Base-by-base conservation (phyloP, 2,797 vertebrate species). In the Mormyrops attenuatus region DNA sequence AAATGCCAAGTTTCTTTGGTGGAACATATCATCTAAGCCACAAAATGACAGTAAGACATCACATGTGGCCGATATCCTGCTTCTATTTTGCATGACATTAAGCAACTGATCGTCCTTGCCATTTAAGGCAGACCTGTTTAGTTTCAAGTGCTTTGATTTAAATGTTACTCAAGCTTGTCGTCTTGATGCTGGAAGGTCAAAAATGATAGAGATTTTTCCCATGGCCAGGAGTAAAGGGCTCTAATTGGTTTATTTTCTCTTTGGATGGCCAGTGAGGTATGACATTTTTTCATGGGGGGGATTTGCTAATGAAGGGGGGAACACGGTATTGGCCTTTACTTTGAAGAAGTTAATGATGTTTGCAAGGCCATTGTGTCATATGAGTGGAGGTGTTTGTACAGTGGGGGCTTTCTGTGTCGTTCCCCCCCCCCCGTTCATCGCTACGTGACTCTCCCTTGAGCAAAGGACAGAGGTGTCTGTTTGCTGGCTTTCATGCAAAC, bases 131-230 rank as follows among this genome's bases (percentile, higher is more conserved):
- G 17, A 20, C 52, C 30, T 20, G 11, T 26, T 49, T 47, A n/a
- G 26, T 84, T 84, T 50, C 52, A 4, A 26, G 30, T 17, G 30
- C 52, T 87, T 87, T 87, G 85, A 87, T 87, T 87, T 38, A 87
- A 57, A 87, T 87, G 30, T 87, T 87, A 87, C 13, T 55, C 52
- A 41, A 20, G 85, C 85, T 50, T 87, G 30, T 41, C 30, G 38
- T 87, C 26, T 53, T 20, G 3, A n/a, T 30, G 50, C 50, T 87
- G 52, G 85, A 87, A 57, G 85, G 85, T 87, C 52, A 87, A 52
- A 57, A 84, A 87, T 57, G 52, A 87, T 87, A 34, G 52, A 53
- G 52, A 57, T n/a, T 87, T 57, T 22, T 26, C 85, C 85, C 85
- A 8, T 50, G 17, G 26, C 85, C 17, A 34, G 15, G 6, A 87